Base-by-base conservation (phyloP, 2,888 invertebrate species). In the Papilio demoleus region DNA sequence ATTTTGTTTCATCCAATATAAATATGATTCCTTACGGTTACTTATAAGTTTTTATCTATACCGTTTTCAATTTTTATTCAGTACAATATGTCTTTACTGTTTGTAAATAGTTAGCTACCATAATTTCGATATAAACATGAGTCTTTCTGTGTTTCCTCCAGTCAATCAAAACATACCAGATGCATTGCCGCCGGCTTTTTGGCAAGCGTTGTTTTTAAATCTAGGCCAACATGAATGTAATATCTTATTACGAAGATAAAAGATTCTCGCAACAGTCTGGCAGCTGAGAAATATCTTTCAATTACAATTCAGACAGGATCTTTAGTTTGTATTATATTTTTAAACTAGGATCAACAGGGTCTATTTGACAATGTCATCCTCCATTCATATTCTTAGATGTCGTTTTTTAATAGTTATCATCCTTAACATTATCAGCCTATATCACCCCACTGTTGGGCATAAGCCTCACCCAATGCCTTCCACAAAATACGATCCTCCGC, bases 171-270 rank as follows among this genome's bases (percentile, higher is more conserved):
- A 24, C 38, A 42, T 42, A 36, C 62, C 50, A 68, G 34, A 56
- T 63, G 56, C 45, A 63, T 63, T 27, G 38, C 58, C 47, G 36
- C 31, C 27, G 36, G 22, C 36, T 53, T 61, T 70, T 70, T 70
- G 65, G 69, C 69, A 70, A 65, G 60, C 58, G 65, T 34, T 42
- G 56, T 65, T 42, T 62, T 59, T 31, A 62, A 45, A 68, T 65
- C 62, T 65, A 56, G 62, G 65, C 62, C 69, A 70, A 36, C 63
- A 58, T 58, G 66, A 59, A 64, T 59, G 45, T 50, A 60, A 68
- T 70, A 67, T 70, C 70, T 65, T 64, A 64, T 68, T 68, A 68
- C 68, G 8, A 38, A 66, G 66, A 59, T 64, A 64, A 68, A 68
- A 63, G 58, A 64, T 64, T 64, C 64, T 22, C 34, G 47, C 24